Conservation (phyloP, 2,113 vertebrate genomes). For the Xenus cinereus region DNA sequence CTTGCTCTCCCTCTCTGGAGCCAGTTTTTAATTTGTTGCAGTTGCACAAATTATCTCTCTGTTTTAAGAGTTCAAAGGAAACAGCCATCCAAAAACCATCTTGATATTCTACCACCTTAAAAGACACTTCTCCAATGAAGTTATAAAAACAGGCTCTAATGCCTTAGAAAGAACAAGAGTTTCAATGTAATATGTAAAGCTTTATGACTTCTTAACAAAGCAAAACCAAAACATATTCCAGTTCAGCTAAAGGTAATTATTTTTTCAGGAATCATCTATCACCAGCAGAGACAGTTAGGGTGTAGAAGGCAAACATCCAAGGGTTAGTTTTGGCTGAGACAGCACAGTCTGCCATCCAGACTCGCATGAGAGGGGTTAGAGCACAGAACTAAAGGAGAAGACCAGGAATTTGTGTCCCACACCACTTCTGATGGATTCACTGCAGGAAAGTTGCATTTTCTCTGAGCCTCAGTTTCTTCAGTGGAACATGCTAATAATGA, state of each 20-base stretch:
- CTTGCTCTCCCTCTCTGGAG: neutral
- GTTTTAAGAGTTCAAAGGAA: neutral
- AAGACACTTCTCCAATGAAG: neutral
- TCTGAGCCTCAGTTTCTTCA: neutral
- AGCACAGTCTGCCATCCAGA: neutral
- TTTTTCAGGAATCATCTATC: neutral
- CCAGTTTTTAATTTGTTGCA: neutral
- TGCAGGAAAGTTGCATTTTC: neutral
- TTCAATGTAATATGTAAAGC: neutral
- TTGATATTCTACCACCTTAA: neutral
- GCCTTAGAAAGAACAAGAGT: neutral
- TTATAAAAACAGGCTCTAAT: neutral
- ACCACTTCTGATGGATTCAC: too few species aligned
- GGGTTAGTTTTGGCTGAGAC: neutral
- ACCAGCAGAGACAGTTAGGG: neutral
- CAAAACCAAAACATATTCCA: neutral
- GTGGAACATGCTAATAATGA: neutral
- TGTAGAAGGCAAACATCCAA: neutral
- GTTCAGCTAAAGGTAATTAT: neutral
- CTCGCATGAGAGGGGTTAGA: neutral
- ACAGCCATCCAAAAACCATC: neutral
- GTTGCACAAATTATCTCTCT: neutral
- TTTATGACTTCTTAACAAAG: neutral
- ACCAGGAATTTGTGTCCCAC: neutral
- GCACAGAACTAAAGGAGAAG: neutral